A percentile compares a stretch with the other conserved stretches of the same genome.
These are phyloP conservation scores for Aphelocoma californica DNA, from an alignment of 2,797 vertebrate genomes.

Conservation along the genomic window DNA sequence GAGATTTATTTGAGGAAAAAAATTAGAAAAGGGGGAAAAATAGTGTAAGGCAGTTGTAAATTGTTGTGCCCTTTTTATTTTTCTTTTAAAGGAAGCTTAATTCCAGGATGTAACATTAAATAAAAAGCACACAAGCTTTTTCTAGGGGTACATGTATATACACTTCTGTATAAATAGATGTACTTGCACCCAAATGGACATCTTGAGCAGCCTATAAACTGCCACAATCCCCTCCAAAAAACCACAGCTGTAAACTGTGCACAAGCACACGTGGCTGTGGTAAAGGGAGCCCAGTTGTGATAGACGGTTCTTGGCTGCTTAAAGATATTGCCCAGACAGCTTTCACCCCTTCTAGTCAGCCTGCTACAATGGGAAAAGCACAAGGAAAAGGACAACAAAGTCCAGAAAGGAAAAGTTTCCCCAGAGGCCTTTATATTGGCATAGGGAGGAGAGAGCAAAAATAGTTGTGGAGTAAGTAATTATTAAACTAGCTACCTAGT, in stretches of 20 bases:
- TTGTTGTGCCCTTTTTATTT: neutral
- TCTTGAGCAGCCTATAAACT: conserved; percentile 40
- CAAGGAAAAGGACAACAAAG: neutral
- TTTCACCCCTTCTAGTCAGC: neutral
- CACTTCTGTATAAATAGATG: neutral
- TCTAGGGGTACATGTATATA: neutral
- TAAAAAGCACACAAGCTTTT: neutral
- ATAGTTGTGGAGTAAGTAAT: neutral
- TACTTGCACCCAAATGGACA: conserved; percentile 1
- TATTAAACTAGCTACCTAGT: neutral
- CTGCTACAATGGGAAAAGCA: neutral
- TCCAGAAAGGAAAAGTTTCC: neutral
- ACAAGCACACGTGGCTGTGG: conserved; percentile 5
- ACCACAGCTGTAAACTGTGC: conserved; percentile 11
- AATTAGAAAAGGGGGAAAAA: neutral
- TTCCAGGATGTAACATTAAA: neutral
- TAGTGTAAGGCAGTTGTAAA: neutral
- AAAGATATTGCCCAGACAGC: conserved; percentile 9
- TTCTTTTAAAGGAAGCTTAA: neutral
- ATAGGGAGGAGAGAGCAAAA: neutral
- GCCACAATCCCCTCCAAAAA: conserved; percentile 12
- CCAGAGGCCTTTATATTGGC: neutral
- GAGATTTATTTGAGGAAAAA: neutral
- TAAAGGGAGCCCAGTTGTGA: conserved; percentile 1
- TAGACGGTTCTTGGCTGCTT: neutral